Evolutionary conservation across 23 tunicate genomes (phyloP), one percentile per base, ranked within the genome.

Genomic region (Styela plicata): DNA sequence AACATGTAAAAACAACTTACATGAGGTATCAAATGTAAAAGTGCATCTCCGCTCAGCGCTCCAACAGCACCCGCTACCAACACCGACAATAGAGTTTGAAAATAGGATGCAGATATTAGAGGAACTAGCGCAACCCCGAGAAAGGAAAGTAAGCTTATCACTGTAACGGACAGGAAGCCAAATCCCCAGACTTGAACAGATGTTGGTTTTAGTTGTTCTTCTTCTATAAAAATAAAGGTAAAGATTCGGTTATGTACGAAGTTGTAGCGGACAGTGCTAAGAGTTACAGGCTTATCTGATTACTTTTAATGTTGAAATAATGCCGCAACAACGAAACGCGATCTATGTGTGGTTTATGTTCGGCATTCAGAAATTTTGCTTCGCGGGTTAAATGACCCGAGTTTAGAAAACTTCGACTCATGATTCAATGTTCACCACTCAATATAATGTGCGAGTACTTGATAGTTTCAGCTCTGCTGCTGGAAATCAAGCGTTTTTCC

Each of bases 1-100:
- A 25, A 18, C 71, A 67, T 18, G 1, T 27, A 18, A 67, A 67
- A 27, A 23, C 23, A n/a, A 79, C 91, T 79, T 61, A 94, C 98
- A 76, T 94, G 94, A 57, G 98, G 98, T n/a, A 94, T 69, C 33
- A 94, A 80, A 74, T 94, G 98, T 5, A 94, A 83, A 13, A 94
- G 62, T 3, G 95, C 98, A 74, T 94, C 98, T 21, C 98, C 98
- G 5, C 77, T 70, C 53, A 94, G 32, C 19, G 98, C 91, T 5
- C 98, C 98, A 36, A 89, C 95, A 26, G 94, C 98, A 61, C 85
- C 73, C 3, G 98, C 90, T 3, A 89, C 93, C 61, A 93, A 87
- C 29, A 93, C 77, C 16, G 87, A 85, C 61, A 93, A 32, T 1
- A 85, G 80, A 21, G 85, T 69, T 53, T 93, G 69, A 87, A 85